A percentile compares a stretch with the other conserved stretches of the same genome.
Conservation (phyloP, 2,113 vertebrate species). For the Cacatua alba region DNA sequence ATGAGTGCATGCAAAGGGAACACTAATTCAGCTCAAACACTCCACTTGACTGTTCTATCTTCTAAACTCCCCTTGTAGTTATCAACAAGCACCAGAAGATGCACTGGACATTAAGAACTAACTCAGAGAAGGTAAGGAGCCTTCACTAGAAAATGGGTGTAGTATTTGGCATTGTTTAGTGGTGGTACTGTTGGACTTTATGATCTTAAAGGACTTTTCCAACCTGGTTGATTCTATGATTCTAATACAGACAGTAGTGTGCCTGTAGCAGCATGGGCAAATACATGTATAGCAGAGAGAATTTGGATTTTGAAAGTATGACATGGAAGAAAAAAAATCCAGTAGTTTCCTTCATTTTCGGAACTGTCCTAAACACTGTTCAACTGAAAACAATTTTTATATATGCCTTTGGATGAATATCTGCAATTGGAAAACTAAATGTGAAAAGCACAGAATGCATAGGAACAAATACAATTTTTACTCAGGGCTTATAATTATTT, state of each 20-base stretch:
- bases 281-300: background rate
- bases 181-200: background rate
- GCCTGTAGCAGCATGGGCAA: background rate
- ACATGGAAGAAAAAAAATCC: background rate
- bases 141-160: background rate
- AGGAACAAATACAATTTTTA: background rate
- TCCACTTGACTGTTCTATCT: background rate
- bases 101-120: background rate
- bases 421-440: background rate
- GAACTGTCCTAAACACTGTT: background rate
- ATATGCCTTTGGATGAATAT: background rate
- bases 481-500: background rate
- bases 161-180: background rate
- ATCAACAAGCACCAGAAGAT: background rate
- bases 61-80: background rate
- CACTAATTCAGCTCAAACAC: background rate
- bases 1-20: background rate
- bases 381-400: background rate
- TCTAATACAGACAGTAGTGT: background rate
- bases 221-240: background rate
- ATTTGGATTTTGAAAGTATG: background rate
- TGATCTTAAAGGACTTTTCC: background rate
- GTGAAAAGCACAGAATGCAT: accelerated
- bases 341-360: background rate
- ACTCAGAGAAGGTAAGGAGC: background rate